These are phyloP conservation scores for Polyodon spathula DNA, from an alignment of 2,113 vertebrate genomes.

Conservation along the genomic window DNA sequence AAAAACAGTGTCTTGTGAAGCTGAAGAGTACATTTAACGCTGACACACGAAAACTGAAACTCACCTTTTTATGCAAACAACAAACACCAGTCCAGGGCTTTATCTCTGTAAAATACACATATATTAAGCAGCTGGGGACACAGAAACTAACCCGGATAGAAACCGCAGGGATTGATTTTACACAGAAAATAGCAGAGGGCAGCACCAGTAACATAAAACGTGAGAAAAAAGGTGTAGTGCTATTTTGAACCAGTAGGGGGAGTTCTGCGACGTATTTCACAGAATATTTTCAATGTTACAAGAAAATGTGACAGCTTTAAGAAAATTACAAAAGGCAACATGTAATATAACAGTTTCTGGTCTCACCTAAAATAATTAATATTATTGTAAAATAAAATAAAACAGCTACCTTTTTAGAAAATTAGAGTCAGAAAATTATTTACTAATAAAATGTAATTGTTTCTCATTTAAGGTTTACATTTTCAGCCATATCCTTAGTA, in stretches of 20 bases:
- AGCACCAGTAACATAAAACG: neutral
- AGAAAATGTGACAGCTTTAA: neutral
- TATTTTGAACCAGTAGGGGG: neutral
- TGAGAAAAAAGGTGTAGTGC: neutral
- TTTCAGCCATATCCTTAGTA: no score
- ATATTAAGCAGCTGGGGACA: neutral
- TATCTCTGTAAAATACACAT: neutral
- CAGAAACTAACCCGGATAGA: slow-evolving; percentile 9
- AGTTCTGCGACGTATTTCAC: neutral
- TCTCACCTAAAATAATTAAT: no score
- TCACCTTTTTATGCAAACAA: slow-evolving; percentile 33
- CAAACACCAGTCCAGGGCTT: slow-evolving; percentile 22
- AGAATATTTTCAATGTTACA: no score
- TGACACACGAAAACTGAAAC: slow-evolving; percentile 26
- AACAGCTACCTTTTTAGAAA: no score
- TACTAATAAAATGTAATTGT: no score
- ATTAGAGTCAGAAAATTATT: no score
- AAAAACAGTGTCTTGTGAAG: no score
- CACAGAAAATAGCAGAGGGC: neutral
- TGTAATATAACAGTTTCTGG: no score
- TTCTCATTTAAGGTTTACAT: no score
- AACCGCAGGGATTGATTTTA: slow-evolving; percentile 5
- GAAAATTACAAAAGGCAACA: no score
- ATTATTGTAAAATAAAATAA: no score
- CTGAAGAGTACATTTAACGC: no score